Evolutionary conservation across 2,797 vertebrate species (phyloP).

Genomic region (Molossus molossus): DNA sequence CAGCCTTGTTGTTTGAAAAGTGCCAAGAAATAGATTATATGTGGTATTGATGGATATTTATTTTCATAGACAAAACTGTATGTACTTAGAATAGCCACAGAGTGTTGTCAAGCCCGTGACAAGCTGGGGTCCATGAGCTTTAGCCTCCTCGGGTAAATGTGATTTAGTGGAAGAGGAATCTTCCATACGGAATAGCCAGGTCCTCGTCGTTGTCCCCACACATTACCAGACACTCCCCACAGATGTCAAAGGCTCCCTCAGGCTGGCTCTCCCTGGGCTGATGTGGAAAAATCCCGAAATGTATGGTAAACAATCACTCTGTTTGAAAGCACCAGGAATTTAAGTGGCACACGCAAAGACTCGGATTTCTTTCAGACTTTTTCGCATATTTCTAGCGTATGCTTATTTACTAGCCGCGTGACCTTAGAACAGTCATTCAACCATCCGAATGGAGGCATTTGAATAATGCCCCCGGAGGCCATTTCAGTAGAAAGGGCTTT

Average conservation of each 20-base stretch:
- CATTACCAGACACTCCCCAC: neutral
- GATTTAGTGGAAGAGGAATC: no score
- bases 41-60: neutral
- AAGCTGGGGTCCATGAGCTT: neutral
- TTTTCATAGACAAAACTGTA: neutral
- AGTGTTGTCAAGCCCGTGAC: neutral
- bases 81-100: neutral
- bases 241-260: neutral
- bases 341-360: neutral
- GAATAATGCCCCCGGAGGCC: neutral
- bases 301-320: neutral
- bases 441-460: neutral
- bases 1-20: slow-evolving; percentile 1
- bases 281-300: neutral
- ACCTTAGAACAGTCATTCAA: neutral
- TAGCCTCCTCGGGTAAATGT: neutral
- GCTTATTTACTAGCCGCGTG: neutral
- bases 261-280: neutral
- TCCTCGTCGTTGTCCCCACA: neutral
- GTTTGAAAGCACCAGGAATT: neutral
- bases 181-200: fast-evolving
- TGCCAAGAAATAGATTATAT: neutral
- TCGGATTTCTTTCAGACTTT: neutral
- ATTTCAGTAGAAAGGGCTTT: neutral
- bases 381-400: neutral